Evolutionary conservation across 2,797 vertebrate genomes (phyloP).

Genomic region (Molossus molossus): DNA sequence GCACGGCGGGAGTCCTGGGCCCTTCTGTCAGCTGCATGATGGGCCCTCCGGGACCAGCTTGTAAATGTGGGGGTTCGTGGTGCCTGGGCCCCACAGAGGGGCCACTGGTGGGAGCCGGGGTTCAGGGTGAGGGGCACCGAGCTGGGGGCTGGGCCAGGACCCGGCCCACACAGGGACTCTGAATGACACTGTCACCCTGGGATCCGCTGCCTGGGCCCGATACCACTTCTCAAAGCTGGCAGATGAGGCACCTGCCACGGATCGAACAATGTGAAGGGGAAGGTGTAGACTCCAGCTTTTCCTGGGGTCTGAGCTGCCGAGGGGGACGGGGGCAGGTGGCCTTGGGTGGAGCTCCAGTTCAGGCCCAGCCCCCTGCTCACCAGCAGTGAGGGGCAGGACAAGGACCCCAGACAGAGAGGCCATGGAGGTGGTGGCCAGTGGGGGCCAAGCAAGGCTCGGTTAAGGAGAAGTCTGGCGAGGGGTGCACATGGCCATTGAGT

Average conservation of each 20-base stretch:
- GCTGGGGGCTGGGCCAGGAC: neutral
- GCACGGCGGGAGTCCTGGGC: neutral
- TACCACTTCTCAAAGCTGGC: neutral
- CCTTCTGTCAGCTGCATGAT: neutral
- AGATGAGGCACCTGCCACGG: neutral
- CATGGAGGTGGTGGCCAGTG: neutral
- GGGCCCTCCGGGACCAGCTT: too few relatives aligned
- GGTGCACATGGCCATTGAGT: fast-evolving
- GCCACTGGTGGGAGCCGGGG: too few relatives aligned
- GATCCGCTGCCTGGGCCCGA: neutral
- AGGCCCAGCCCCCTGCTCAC: neutral
- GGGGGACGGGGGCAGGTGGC: neutral
- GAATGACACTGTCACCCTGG: neutral
- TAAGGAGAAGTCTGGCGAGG: neutral
- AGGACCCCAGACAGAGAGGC: neutral
- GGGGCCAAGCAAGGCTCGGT: too few relatives aligned
- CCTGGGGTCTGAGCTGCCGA: neutral
- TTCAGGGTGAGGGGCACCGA: neutral
- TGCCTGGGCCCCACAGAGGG: fast-evolving
- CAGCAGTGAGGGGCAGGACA: neutral
- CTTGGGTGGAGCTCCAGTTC: neutral
- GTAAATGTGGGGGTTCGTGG: neutral
- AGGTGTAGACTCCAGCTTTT: neutral
- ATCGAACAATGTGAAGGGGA: fast-evolving
- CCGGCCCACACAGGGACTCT: neutral